Evolutionary conservation across 2,113 vertebrate genomes (phyloP).

Genomic region (Eidolon helvum): DNA sequence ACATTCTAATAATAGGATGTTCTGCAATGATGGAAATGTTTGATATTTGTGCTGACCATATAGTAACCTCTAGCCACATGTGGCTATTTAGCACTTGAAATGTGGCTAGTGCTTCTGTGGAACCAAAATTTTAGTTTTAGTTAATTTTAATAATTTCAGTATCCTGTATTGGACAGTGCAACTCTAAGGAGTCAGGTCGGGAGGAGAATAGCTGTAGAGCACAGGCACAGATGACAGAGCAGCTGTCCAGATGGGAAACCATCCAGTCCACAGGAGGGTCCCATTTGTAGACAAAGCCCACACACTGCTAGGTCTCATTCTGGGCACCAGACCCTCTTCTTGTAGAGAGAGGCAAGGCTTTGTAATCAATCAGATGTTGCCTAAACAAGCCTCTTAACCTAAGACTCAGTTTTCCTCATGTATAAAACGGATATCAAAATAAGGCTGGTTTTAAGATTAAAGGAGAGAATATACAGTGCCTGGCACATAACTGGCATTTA

Average conservation of each 20-base stretch:
- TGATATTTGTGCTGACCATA: background rate
- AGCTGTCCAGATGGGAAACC: background rate
- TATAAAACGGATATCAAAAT: background rate
- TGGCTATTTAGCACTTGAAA: background rate
- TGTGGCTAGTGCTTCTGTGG: background rate
- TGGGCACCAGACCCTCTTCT: background rate
- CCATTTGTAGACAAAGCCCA: fast-evolving
- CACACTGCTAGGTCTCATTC: background rate
- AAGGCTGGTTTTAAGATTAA: background rate
- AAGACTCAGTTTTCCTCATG: background rate
- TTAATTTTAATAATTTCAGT: background rate
- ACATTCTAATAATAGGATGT: background rate
- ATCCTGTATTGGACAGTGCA: background rate
- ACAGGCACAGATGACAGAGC: background rate
- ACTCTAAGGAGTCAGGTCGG: background rate
- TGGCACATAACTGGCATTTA: background rate
- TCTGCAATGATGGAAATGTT: fast-evolving
- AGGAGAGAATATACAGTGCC: background rate
- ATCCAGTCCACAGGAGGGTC: background rate
- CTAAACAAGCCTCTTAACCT: background rate
- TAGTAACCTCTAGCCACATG: background rate
- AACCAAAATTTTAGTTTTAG: background rate
- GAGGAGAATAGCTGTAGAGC: background rate
- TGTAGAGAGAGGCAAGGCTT: background rate
- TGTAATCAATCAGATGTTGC: background rate